Evolutionary conservation across 2,113 vertebrate species (phyloP).

Genomic region (Vulpes vulpes): DNA sequence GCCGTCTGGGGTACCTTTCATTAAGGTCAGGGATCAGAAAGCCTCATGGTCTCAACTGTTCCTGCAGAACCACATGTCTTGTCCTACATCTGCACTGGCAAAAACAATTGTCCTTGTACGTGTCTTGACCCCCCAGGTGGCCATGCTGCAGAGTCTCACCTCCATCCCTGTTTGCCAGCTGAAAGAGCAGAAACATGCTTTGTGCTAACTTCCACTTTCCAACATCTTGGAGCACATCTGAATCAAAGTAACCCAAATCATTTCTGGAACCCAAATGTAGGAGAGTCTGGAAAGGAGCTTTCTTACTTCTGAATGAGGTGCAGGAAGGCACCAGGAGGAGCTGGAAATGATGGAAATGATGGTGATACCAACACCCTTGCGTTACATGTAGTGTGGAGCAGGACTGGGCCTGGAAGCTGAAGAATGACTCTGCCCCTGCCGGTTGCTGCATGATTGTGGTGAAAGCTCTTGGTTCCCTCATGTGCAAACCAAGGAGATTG

Average conservation of each 20-base stretch:
- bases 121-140: not conserved
- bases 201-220: not conserved
- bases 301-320: not conserved
- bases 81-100: not conserved
- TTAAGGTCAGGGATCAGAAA: not conserved
- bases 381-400: fast-evolving
- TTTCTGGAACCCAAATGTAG: not conserved
- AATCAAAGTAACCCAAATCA: not conserved
- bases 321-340: not conserved
- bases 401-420: not conserved
- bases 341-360: not conserved
- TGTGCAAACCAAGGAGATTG: not conserved
- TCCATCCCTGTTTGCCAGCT: not conserved
- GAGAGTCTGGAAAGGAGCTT: not conserved
- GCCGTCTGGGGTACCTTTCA: not conserved
- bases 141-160: not conserved
- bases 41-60: not conserved
- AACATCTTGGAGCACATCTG: not conserved
- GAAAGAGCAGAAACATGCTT: not conserved
- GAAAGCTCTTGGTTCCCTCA: not conserved
- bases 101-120: not conserved
- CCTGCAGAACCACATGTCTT: not conserved
- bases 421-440: not conserved
- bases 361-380: not conserved
- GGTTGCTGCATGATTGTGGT: not conserved